A percentile compares a stretch with the other conserved stretches of the same genome.
Evolutionary conservation across 2,888 invertebrate species (phyloP).

Genomic region (Choreutis nemorana): DNA sequence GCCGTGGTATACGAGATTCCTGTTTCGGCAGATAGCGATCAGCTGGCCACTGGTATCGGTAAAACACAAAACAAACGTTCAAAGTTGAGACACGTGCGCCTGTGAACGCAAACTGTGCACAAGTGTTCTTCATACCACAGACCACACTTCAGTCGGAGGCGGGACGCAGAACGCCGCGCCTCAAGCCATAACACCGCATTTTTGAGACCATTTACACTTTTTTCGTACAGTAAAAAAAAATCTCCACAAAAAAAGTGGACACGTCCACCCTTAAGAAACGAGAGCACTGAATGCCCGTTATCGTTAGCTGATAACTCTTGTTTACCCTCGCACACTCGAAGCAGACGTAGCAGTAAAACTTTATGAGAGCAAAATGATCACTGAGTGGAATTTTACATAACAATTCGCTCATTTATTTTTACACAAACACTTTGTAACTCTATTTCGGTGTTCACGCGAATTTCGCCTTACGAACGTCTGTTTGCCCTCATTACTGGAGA

Average conservation of each 20-base stretch:
- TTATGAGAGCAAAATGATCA: conserved; percentile 10
- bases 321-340: conserved; percentile 15
- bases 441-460: too few relatives aligned
- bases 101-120: conserved; percentile 6
- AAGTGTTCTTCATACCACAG: conserved; percentile 13
- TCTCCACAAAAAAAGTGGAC: conserved; percentile 15
- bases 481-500: too few relatives aligned
- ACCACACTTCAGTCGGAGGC: conserved; percentile 20
- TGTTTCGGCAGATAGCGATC: too few relatives aligned
- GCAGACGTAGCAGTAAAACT: conserved; percentile 5
- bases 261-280: conserved; percentile 27
- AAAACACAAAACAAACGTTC: conserved; percentile 5
- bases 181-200: conserved; percentile 42
- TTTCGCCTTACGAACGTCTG: too few relatives aligned
- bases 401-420: too few relatives aligned
- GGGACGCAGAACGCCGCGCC: conserved; percentile 43
- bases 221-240: conserved; percentile 8
- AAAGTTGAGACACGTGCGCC: conserved; percentile 10
- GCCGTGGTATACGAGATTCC: conserved; percentile 1
- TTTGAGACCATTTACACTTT: conserved; percentile 17
- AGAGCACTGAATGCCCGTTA: conserved; percentile 28
- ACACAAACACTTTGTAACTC: too few relatives aligned
- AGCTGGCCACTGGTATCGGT: conserved; percentile 11
- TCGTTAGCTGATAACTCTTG: conserved; percentile 22
- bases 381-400: conserved; percentile 19